Conservation (phyloP, 2,113 vertebrate species). For the Ictalurus furcatus region DNA sequence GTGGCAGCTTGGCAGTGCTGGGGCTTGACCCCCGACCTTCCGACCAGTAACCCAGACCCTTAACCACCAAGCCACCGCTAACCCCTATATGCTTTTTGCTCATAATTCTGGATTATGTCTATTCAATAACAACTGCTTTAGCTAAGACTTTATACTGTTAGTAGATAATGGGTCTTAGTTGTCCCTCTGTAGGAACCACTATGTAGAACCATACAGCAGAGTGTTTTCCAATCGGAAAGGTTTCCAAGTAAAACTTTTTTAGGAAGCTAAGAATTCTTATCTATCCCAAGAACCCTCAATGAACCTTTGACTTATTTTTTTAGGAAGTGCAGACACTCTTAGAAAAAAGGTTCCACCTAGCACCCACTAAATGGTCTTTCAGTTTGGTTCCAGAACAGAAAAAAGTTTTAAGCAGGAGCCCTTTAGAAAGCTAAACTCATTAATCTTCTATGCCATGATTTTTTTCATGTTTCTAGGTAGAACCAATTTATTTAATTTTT, state of each 20-base stretch:
- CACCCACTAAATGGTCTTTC: not conserved
- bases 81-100: not conserved
- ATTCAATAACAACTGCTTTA: not conserved
- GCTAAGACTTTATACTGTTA: not conserved
- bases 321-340: not conserved
- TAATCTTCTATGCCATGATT: not conserved
- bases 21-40: too few relatives aligned
- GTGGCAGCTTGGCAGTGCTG: too few relatives aligned
- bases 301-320: not conserved
- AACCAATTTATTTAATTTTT: not conserved
- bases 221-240: not conserved
- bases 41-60: too few relatives aligned
- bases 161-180: not conserved
- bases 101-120: not conserved
- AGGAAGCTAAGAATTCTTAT: not conserved
- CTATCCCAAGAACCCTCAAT: not conserved
- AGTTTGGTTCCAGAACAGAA: not conserved
- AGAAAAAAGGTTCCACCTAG: not conserved
- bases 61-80: too few relatives aligned
- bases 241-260: not conserved
- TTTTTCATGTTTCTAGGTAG: not conserved
- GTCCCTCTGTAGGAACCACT: not conserved
- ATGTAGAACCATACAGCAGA: not conserved
- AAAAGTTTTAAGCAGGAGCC: not conserved
- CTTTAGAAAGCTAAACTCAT: not conserved